phyloP scores from a whole-genome alignment of 2,888 invertebrate genomes.

The Eristalinus sepulchralis region DNA sequence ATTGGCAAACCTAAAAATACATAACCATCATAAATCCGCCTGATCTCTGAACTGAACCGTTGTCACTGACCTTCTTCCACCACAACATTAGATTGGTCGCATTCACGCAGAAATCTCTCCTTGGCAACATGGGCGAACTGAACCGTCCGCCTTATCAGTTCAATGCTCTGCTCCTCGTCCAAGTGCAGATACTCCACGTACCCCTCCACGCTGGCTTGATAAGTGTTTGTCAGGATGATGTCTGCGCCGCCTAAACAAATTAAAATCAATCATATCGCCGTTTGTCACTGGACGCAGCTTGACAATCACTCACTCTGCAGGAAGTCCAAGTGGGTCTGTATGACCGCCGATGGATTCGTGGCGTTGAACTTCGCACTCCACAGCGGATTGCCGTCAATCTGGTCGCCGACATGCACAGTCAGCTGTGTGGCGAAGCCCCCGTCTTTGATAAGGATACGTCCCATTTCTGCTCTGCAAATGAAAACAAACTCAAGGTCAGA shows the following conservation, averaged over 20 bases:
- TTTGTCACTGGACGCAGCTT: not conserved
- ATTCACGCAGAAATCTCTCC: conserved; percentile 83
- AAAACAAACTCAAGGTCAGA: not conserved
- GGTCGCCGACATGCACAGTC: conserved; percentile 87
- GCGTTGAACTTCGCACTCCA: conserved; percentile 93
- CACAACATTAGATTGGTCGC: conserved; percentile 77
- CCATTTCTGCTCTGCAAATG: conserved; percentile 73
- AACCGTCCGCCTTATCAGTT: conserved; percentile 89
- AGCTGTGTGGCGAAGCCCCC: conserved; percentile 93
- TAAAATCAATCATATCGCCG: not conserved
- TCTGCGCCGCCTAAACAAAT: conserved; percentile 88
- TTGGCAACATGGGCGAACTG: conserved; percentile 88
- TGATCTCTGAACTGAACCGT: not conserved
- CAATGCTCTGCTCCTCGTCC: conserved; percentile 85
- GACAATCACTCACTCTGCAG: conserved; percentile 83
- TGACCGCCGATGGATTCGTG: conserved; percentile 89
- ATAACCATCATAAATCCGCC: not conserved
- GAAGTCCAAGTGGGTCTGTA: conserved; percentile 91
- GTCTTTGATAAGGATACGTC: conserved; percentile 82
- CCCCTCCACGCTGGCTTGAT: conserved; percentile 91
- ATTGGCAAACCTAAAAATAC: conserved; percentile 81
- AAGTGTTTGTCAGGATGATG: conserved; percentile 93
- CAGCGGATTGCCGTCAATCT: conserved; percentile 91
- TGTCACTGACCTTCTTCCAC: conserved; percentile 44
- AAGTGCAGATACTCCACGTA: conserved; percentile 88